These are phyloP conservation scores for Hyles lineata DNA, from an alignment of 2,888 invertebrate genomes.

Conservation along the genomic window DNA sequence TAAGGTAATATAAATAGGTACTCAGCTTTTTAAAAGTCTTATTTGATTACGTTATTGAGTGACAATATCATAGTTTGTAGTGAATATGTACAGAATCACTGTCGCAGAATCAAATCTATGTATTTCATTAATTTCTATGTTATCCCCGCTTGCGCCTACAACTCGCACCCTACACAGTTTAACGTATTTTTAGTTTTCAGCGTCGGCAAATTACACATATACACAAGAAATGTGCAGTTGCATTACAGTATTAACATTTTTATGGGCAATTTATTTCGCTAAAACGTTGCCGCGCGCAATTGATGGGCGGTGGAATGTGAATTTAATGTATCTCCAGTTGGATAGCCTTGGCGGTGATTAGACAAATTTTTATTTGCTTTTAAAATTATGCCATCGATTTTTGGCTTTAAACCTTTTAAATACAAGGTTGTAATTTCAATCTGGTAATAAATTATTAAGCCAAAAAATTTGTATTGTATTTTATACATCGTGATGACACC, in stretches of 20 bases:
- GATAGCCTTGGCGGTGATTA: constrained; percentile 59
- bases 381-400: not conserved
- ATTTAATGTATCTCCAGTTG: constrained; percentile 65
- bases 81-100: too few species aligned
- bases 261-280: constrained; percentile 78
- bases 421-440: not conserved
- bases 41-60: too few species aligned
- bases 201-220: constrained; percentile 81
- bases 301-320: constrained; percentile 70
- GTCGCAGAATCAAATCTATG: too few species aligned
- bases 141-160: constrained; percentile 31
- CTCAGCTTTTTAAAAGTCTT: too few species aligned
- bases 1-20: too few species aligned
- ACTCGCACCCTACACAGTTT: constrained; percentile 38
- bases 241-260: constrained; percentile 83
- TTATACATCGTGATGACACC: too few species aligned
- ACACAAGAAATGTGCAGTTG: constrained; percentile 81
- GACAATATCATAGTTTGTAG: too few species aligned
- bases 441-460: too few species aligned
- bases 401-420: not conserved
- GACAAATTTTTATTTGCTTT: constrained; percentile 38
- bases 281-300: constrained; percentile 68
- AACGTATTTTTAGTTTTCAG: constrained; percentile 72
- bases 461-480: too few species aligned
- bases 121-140: too few species aligned